Percentiles rank a stretch among this genome's conserved stretches.
Evolutionary conservation across 2,888 invertebrate species (phyloP).

Genomic region (Noctua janthe): DNA sequence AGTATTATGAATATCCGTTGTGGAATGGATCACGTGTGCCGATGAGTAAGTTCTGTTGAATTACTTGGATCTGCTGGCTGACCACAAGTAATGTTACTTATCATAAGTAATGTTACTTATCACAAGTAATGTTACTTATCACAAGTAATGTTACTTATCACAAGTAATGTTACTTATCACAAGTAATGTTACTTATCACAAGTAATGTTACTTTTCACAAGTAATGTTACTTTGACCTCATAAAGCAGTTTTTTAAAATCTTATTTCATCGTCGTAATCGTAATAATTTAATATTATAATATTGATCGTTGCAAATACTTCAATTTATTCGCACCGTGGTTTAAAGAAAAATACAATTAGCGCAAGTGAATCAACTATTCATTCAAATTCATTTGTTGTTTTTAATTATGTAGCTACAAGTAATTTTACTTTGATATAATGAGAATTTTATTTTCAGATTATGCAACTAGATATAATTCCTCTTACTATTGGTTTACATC

Average conservation of each 20-base stretch:
- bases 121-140: too few relatives aligned
- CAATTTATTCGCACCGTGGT: neutral
- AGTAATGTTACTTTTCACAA: too few relatives aligned
- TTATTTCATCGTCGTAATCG: too few relatives aligned
- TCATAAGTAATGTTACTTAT: too few relatives aligned
- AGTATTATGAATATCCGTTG: slow-evolving; percentile 46
- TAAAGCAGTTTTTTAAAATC: too few relatives aligned
- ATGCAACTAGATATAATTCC: slow-evolving; percentile 26
- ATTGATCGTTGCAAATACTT: too few relatives aligned
- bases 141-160: too few relatives aligned
- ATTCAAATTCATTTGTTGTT: neutral
- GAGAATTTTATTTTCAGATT: slow-evolving; percentile 36
- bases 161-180: too few relatives aligned
- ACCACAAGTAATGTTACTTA: neutral
- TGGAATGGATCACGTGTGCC: slow-evolving; percentile 7
- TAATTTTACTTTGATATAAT: neutral
- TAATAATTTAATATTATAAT: too few relatives aligned
- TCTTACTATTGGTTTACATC: slow-evolving; percentile 52
- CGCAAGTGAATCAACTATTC: neutral
- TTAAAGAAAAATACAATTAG: neutral
- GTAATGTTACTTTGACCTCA: too few relatives aligned
- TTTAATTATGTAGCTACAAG: neutral
- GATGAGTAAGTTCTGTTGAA: slow-evolving; percentile 46
- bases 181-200: too few relatives aligned
- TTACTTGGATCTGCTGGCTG: neutral